These are phyloP conservation scores for Poecile montanus DNA, from an alignment of 2,797 vertebrate genomes.

Conservation along the genomic window DNA sequence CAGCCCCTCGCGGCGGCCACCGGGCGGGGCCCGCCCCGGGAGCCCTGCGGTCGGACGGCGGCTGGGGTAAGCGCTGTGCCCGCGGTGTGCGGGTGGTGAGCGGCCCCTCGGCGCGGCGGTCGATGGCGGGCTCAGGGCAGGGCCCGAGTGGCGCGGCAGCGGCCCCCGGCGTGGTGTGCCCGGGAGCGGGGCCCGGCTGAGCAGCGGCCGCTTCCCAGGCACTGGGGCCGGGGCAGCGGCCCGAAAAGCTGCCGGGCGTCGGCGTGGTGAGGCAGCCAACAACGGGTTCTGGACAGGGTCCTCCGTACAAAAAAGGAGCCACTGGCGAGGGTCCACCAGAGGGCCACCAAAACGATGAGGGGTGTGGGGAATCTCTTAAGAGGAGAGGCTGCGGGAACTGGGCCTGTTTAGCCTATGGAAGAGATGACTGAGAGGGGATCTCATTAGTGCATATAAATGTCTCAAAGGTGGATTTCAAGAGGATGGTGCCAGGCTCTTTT, in stretches of 20 bases:
- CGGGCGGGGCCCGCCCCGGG: background rate
- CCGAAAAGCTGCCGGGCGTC: accelerated
- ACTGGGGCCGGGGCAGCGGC: accelerated
- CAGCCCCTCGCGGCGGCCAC: background rate
- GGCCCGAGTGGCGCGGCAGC: background rate
- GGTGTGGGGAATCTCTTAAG: background rate
- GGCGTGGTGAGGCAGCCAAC: background rate
- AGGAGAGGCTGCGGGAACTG: background rate
- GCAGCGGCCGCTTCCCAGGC: background rate
- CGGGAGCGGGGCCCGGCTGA: background rate
- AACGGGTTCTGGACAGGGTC: background rate
- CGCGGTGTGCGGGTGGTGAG: background rate
- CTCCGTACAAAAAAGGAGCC: background rate
- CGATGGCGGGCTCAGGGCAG: background rate
- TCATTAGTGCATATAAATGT: background rate
- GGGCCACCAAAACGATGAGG: background rate
- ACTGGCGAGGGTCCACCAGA: background rate
- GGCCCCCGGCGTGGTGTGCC: background rate
- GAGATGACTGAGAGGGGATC: background rate
- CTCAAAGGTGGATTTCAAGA: background rate
- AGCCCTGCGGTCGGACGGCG: background rate
- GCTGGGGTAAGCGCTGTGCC: background rate
- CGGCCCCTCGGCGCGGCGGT: background rate
- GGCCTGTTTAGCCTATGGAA: background rate
- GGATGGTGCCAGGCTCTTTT: background rate